Conservation (phyloP, 2,888 invertebrate species). For the Adineta ricciae region DNA sequence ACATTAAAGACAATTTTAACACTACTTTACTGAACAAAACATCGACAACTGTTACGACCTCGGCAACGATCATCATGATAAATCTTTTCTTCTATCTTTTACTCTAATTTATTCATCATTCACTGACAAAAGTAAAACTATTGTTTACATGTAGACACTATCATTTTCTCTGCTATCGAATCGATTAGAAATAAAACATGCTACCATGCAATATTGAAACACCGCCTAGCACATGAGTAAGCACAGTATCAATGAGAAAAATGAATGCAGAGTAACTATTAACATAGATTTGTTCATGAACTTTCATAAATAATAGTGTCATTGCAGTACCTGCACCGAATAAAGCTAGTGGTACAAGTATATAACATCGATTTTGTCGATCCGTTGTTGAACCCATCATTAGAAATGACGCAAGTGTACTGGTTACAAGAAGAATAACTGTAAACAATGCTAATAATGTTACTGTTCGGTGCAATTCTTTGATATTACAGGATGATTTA, state of each 20-base stretch:
- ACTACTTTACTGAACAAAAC: neutral
- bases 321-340: neutral
- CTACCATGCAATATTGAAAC: neutral
- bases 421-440: neutral
- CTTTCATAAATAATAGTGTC: neutral
- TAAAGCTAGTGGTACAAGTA: neutral
- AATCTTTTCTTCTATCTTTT: neutral
- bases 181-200: neutral
- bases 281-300: neutral
- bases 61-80: neutral
- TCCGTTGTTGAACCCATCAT: neutral
- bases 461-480: slow-evolving; percentile 1
- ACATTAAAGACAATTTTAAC: neutral
- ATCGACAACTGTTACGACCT: neutral
- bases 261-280: neutral
- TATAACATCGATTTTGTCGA: neutral
- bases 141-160: too few species aligned
- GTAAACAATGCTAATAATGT: neutral
- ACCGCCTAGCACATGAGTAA: neutral
- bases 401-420: neutral
- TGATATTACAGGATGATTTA: neutral
- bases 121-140: too few species aligned
- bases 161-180: neutral
- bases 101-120: neutral
- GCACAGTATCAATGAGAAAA: slow-evolving; percentile 14